Base-by-base conservation (phyloP, 2,797 vertebrate genomes). In the Hozukius guyotensis region DNA sequence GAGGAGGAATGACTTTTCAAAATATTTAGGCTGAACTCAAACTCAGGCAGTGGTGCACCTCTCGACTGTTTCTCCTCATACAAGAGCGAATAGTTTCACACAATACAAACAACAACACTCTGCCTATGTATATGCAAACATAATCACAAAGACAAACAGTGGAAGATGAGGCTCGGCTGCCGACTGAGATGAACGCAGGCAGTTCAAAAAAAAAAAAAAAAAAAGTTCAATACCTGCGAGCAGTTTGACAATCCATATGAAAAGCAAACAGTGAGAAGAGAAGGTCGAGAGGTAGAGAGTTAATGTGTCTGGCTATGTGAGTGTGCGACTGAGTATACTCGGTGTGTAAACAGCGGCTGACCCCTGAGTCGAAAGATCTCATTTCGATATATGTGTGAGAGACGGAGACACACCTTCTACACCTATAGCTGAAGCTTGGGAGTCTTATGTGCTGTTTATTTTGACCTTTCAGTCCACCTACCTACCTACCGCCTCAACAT, bases 91-190 rank as follows among this genome's bases (percentile, higher is more conserved):
- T 63, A 81, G 29, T 83, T 75, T 77, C 66, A 70, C 36, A 80
- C 83, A 77, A 84, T 70, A 57, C 82, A 86, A 85, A 72, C 71
- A 65, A 67, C 52, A 55, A 34, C 66, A 46, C 46, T 65, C 32
- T 42, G 60, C 66, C 52, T 71, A 83, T 55, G 42, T 65, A 79
- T 70, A 65, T n/a, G 42, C 76, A 87, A 87, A 91, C 83, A 84
- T 62, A 80, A 80, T 84, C 67, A 70, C 79, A 65, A 76, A 81
- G 72, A 76, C 80, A 86, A 87, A 89, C 84, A 88, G 32, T 12
- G 57, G 61, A 24, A 16, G 74, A 87, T 36, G 63, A 73, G 32
- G 81, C 70, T 76, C 22, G 14, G 72, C 72, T 86, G 88, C 72
- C 2, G n/a, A 81, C 34, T 82, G 57, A 77, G 76, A 24, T 77